Conservation (phyloP, 1,140 invertebrate species). For the Euura saliciscinereae region DNA sequence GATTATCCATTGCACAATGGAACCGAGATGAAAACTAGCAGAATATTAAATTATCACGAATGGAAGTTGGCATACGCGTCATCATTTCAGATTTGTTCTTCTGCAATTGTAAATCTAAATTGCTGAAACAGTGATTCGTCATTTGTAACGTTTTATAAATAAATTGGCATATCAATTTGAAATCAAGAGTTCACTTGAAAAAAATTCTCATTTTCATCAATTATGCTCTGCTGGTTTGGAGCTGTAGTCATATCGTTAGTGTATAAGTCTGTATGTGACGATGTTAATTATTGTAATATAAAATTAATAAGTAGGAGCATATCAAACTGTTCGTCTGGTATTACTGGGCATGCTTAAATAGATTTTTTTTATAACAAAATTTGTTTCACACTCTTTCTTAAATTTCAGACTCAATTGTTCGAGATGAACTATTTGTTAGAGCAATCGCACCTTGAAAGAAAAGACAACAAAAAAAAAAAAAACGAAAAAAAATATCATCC, state of each 20-base stretch:
- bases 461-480: neutral
- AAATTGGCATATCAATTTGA: constrained; percentile 55
- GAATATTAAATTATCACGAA: constrained; percentile 2
- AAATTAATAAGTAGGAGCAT: constrained; percentile 51
- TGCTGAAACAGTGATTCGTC: constrained; percentile 24
- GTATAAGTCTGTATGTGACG: constrained; percentile 57
- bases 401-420: constrained; percentile 37
- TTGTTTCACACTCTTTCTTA: constrained; percentile 7
- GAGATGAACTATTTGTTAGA: constrained; percentile 40
- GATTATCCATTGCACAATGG: neutral
- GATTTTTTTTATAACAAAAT: constrained; percentile 53
- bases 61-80: constrained; percentile 4
- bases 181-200: constrained; percentile 20
- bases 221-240: constrained; percentile 59
- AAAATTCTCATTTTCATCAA: constrained; percentile 54
- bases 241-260: constrained; percentile 59
- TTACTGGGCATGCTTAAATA: constrained; percentile 50
- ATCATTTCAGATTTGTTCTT: constrained; percentile 12
- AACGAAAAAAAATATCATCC: constrained; percentile 36
- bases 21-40: constrained; percentile 1
- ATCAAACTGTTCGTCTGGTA: constrained; percentile 50
- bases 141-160: constrained; percentile 52
- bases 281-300: constrained; percentile 60
- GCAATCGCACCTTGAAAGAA: constrained; percentile 45
- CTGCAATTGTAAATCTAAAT: constrained; percentile 11